Percentiles rank a stretch among this genome's conserved stretches.
Evolutionary conservation across 2,888 invertebrate genomes (phyloP).

Genomic region (Oxycera nigricornis): DNA sequence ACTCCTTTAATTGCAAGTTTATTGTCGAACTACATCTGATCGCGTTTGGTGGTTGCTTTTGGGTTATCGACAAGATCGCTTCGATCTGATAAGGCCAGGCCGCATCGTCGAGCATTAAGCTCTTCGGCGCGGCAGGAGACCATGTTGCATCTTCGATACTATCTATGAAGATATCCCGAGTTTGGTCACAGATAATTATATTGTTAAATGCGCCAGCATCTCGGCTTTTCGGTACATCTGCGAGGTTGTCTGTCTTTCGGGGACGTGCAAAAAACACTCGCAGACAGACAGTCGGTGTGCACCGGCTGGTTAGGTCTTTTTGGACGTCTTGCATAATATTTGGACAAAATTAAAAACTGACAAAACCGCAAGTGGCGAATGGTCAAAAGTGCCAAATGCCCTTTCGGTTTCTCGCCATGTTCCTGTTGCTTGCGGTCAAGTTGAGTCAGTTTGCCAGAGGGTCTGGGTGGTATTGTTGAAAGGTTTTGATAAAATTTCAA

Average conservation of each 20-base stretch:
- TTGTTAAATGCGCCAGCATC: slow-evolving; percentile 6
- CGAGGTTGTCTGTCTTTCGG: slow-evolving; percentile 22
- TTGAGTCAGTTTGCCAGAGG: background rate
- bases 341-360: slow-evolving; percentile 30
- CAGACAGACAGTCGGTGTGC: background rate
- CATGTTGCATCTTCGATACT: background rate
- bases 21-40: background rate
- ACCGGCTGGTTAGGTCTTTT: slow-evolving; percentile 12
- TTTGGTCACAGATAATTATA: slow-evolving; percentile 25
- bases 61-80: background rate
- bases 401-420: slow-evolving; percentile 11
- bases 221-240: slow-evolving; percentile 32
- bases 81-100: background rate
- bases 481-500: background rate
- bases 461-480: background rate
- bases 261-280: too few relatives aligned
- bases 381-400: slow-evolving; percentile 38
- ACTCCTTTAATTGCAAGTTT: background rate
- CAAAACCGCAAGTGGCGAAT: slow-evolving; percentile 31
- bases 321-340: slow-evolving; percentile 20
- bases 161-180: too few relatives aligned
- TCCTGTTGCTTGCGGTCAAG: background rate
- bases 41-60: background rate
- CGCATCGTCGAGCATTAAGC: background rate
- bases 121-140: background rate